Evolutionary conservation across 64 coral and sea anemone species (phyloP), one percentile per base, ranked within the genome.

Genomic region (Montipora efflorescens): DNA sequence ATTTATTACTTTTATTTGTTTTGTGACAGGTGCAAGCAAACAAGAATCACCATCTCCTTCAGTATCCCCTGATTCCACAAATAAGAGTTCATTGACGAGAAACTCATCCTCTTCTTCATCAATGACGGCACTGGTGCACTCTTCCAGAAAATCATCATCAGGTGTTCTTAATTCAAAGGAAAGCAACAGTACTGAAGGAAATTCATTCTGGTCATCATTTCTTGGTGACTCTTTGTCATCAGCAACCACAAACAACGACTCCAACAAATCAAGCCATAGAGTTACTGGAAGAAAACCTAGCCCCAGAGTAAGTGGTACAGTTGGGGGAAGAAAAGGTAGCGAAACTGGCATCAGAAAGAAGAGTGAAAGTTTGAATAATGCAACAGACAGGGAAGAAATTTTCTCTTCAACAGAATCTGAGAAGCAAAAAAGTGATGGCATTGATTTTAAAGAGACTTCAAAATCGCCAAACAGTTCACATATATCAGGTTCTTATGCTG

Each of bases 121-220:
- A 68, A 50, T 4, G 0, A 21, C 16, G 73, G 9, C 66, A 67
- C 14, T 59, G 3, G 69, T 59, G 47, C 69, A 67, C n/a, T 86
- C 82, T 45, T 48, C 59, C 15, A 86, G 62, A 13, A 86, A 72
- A 49, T 19, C 66, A 12, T 72, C 82, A n/a, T 72, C 46, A 50
- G 82, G 8, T 50, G 36, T 47, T 19, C 50, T 59, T 80, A 75
- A 36, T 15, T 43, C 50, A 59, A 89, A 78, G 45, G 55, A 67
- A 1, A 82, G 51, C 9, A 72, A 28, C 13, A 77, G 62, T 59
- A 4, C 68, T 5, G 93, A 90, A 47, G 95, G 90, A 0, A 90
- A 85, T 57, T 82, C 88, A 15, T 98, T 98, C 47, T 98, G 96
- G 96, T 98, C 96, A 57, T 98, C 96, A 74, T 98, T 98, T 49